Evolutionary conservation across 1,140 invertebrate genomes (phyloP), one percentile per base, ranked within the genome.

Genomic region (Drosophila sp.): DNA sequence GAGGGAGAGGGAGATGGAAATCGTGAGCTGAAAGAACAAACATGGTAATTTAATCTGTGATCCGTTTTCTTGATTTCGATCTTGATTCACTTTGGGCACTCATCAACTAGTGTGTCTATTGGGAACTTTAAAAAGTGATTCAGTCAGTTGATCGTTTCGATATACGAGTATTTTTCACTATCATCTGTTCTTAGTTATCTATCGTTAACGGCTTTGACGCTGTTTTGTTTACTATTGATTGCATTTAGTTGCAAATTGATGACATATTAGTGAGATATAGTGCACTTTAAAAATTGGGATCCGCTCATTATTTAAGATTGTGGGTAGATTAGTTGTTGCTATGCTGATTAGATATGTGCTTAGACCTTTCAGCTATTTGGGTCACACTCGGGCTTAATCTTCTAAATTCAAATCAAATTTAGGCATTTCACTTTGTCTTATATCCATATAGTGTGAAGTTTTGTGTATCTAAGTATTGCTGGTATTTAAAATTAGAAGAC

Each of bases 221-320:
- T 81, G 62, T 78, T 81, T 78, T 84, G 78, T 84, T 67, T 65
- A 41, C 36, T 36, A 41, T 87, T 80, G 62, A 84, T 83, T 79
- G 72, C 70, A 71, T 86, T 84, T 80, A 86, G 78, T 84, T 84
- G 81, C 81, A 84, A 84, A 84, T 84, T 86, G 78, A 86, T 86
- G 81, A 87, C 81, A 87, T 82, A 84, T 84, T 80, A 84, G 73
- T 50, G 77, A 71, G 50, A 76, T 45, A 50, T 66, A 72, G 13
- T 58, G 53, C 59, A 75, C 61, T 75, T 46, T 45, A 40, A 16
- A 34, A 29, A 51, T 51, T 14, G 38, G 69, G 36, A 7, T 14
- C 45, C 36, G 34, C 45, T 36, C 69, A 72, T 72, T 72, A 66
- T 65, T 72, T 56, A 66, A 65, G 69, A 72, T 72, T 25, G 45